A percentile compares a stretch with the other conserved stretches of the same genome.
Conservation (phyloP, 2,797 vertebrate genomes). For the Sebastes wilsoni region DNA sequence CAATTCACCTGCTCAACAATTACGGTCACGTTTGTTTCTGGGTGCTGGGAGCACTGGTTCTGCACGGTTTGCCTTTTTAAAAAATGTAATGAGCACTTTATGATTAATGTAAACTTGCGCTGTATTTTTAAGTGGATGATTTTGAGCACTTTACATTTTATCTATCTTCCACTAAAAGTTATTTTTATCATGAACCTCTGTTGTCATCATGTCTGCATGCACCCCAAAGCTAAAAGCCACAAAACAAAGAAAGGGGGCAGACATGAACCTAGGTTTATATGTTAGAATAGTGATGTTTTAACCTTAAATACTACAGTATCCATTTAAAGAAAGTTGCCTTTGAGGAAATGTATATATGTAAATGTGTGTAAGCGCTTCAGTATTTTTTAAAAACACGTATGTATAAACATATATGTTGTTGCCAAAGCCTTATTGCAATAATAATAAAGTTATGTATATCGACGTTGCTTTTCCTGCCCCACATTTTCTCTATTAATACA, state of each 20-base stretch:
- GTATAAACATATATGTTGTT: constrained; percentile 39
- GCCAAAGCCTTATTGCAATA: constrained; percentile 63
- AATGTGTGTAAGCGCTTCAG: constrained; percentile 31
- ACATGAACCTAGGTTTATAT: constrained; percentile 21
- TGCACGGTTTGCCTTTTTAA: constrained; percentile 44
- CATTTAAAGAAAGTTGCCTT: constrained; percentile 2
- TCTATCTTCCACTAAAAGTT: background rate
- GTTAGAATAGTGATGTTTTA: constrained; percentile 26
- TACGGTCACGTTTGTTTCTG: constrained; percentile 27
- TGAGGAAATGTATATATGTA: constrained; percentile 41
- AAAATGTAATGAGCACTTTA: constrained; percentile 53
- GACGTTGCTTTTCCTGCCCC: background rate
- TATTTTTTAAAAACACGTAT: constrained; percentile 52
- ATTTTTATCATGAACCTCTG: constrained; percentile 21
- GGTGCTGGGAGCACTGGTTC: constrained; percentile 38
- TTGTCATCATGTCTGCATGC: constrained; percentile 40
- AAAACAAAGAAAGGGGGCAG: background rate
- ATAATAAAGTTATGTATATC: constrained; percentile 77
- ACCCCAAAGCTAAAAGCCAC: background rate
- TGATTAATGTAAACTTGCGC: background rate
- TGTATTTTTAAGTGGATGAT: constrained; percentile 23
- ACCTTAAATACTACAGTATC: background rate
- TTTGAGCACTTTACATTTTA: constrained; percentile 28
- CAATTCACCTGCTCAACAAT: background rate
- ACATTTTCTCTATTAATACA: constrained; percentile 8